Conservation (phyloP, 2,113 vertebrate genomes). For the Vulpes vulpes region DNA sequence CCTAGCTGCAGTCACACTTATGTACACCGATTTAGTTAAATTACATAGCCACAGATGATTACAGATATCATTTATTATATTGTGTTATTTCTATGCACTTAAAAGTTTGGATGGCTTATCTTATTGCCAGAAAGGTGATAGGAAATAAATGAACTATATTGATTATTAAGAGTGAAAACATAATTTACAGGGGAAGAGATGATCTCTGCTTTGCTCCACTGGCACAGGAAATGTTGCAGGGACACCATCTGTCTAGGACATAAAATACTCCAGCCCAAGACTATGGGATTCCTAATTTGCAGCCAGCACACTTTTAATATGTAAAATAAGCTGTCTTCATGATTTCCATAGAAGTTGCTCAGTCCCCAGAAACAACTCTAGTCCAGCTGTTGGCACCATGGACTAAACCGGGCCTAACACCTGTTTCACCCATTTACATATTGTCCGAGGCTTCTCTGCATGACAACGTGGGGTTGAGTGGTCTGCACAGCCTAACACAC, state of each 20-base stretch:
- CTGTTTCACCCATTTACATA: fast-evolving
- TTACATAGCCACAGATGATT: not conserved
- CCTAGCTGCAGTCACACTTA: not conserved
- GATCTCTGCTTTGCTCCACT: not conserved
- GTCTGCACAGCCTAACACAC: fast-evolving
- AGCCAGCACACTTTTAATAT: not conserved
- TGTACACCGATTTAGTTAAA: not conserved
- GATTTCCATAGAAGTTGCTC: not conserved
- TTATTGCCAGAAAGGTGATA: not conserved
- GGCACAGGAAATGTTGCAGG: not conserved
- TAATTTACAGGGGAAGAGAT: not conserved
- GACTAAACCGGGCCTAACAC: fast-evolving
- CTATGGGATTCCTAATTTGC: not conserved
- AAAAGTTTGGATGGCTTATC: not conserved
- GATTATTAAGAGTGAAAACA: not conserved
- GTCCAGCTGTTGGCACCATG: too few relatives aligned
- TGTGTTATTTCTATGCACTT: not conserved
- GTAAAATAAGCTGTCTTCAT: not conserved
- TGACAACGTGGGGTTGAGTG: fast-evolving
- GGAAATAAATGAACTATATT: not conserved
- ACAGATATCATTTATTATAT: not conserved
- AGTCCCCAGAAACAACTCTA: not conserved
- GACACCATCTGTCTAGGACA: too few relatives aligned
- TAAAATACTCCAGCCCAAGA: not conserved
- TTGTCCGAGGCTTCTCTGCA: not conserved